phyloP scores from a whole-genome alignment of 35 echinoderm and acorn worm genomes.

The Hemicentrotus pulcherrimus region DNA sequence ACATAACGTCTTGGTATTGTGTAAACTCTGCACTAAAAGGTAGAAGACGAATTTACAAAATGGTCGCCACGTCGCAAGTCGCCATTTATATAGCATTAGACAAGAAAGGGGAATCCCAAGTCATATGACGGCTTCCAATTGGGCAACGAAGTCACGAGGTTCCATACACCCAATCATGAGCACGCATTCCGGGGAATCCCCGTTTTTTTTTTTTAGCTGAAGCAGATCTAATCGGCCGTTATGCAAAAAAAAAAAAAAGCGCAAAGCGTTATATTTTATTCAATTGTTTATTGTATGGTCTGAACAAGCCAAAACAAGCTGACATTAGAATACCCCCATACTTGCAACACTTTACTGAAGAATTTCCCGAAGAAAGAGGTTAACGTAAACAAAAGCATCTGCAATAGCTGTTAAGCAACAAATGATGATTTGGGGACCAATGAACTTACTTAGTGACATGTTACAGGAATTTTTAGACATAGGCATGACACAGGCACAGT shows the following conservation, averaged over 20 bases:
- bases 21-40: neutral
- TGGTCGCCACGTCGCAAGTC: neutral
- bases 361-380: neutral
- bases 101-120: neutral
- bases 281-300: too few species aligned
- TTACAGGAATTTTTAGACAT: too few species aligned
- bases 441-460: too few species aligned
- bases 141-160: neutral
- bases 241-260: neutral
- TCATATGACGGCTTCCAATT: neutral
- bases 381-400: too few species aligned
- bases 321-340: neutral
- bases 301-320: neutral
- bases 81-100: neutral
- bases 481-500: too few species aligned
- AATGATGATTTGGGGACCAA: too few species aligned
- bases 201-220: neutral
- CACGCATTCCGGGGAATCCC: slow-evolving; percentile 21
- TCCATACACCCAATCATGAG: neutral
- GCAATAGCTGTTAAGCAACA: too few species aligned
- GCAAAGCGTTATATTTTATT: too few species aligned
- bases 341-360: neutral
- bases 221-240: neutral
- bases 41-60: neutral
- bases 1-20: neutral